A percentile compares a stretch with the other conserved stretches of the same genome.
These are phyloP conservation scores for Protaetia brevitarsis DNA, from an alignment of 1,140 invertebrate species.

Conservation along the genomic window DNA sequence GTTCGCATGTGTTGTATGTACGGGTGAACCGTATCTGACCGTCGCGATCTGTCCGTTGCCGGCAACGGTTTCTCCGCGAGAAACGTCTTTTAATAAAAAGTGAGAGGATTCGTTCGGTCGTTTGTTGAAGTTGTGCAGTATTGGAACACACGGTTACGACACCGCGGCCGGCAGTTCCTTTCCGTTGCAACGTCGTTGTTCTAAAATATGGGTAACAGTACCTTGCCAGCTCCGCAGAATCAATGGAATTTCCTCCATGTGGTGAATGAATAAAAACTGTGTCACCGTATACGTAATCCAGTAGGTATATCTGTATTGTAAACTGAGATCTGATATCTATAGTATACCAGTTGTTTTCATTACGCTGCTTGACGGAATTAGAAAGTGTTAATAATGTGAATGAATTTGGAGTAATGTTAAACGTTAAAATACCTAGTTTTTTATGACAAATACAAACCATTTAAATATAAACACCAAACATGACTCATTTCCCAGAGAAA, in stretches of 20 bases:
- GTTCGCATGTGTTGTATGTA: background rate
- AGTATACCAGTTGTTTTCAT: too few relatives aligned
- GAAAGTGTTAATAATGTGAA: too few relatives aligned
- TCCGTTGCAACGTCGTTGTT: background rate
- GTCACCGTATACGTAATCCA: background rate
- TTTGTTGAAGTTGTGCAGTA: slow-evolving; percentile 1
- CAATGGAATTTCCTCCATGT: background rate
- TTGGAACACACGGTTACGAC: background rate
- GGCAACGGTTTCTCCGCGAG: background rate
- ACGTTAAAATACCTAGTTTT: too few relatives aligned
- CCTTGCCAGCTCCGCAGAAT: background rate
- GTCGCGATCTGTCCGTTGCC: background rate
- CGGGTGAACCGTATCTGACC: slow-evolving; percentile 10
- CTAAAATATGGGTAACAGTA: slow-evolving; percentile 7
- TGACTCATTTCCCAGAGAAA: too few relatives aligned
- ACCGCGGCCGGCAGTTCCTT: background rate
- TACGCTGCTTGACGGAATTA: too few relatives aligned
- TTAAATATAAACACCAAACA: too few relatives aligned
- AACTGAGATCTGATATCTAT: too few relatives aligned
- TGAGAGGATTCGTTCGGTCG: slow-evolving; percentile 1
- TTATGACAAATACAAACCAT: too few relatives aligned
- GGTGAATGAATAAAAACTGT: background rate
- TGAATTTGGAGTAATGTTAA: too few relatives aligned
- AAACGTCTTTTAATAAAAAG: background rate
- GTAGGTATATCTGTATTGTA: background rate